Base-by-base conservation (phyloP, 2,888 invertebrate species). In the Schizotus pectinicornis region DNA sequence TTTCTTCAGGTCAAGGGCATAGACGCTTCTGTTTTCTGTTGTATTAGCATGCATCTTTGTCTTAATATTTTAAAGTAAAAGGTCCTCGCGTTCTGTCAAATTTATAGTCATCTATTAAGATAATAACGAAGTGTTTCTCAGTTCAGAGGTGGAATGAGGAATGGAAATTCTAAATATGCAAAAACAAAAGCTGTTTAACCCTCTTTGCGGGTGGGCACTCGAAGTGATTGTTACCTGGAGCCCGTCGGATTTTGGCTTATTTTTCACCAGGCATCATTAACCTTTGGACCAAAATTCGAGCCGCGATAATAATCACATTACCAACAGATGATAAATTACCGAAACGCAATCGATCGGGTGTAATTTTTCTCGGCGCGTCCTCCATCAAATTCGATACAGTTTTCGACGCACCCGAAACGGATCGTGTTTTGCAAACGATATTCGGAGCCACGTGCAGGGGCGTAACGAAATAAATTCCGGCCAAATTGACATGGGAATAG, bases 311-410 rank as follows among this genome's bases (percentile, higher is more conserved):
- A 50, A 59, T 59, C 46, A 57, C 52, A 52, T 52, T 52, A 51
- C 52, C 8, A 14, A n/a, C 11, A 31, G 48, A 57, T 57, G 58
- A 61, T 61, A 58, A 54, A 61, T 61, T 61, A 58, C 61, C 22
- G 54, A 45, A 54, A 58, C 38, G 41, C 52, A 58, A 57, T 61
- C 54, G 51, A 58, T 61, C 34, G 39, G 47, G 56, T 52, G 60
- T 57, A 61, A 61, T 61, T 61, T 61, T 60, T 61, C 57, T 47
- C 61, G 49, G 38, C 49, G 49, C 58, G 50, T 50, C 45, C 47
- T 55, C 50, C 43, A 58, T 54, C 45, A 58, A 46, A 58, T 54
- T 48, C 54, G 59, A 59, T 59, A 59, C 54, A 57, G 41, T 57
- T 57, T 57, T 57, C 46, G 52, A 46, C 49, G 22, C 42, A 48